A percentile compares a stretch with the other conserved stretches of the same genome.
Conservation (phyloP, 2,888 invertebrate species). For the Ernsta delagoae region DNA sequence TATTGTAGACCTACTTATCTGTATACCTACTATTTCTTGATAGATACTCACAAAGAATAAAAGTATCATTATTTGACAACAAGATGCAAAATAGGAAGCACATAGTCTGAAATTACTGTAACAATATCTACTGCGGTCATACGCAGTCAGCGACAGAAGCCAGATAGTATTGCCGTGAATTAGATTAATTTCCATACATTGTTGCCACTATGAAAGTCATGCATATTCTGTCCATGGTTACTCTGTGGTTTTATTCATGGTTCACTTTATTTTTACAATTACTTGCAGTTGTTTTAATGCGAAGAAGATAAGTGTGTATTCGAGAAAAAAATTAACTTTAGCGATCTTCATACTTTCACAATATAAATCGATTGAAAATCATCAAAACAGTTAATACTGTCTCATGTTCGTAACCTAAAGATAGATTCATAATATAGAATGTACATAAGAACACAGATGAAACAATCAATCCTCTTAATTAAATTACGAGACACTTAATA, state of each 20-base stretch:
- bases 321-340: no score
- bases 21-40: no score
- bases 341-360: no score
- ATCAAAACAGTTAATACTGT: no score
- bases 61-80: not conserved
- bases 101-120: slow-evolving; percentile 48
- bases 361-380: no score
- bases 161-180: slow-evolving; percentile 54
- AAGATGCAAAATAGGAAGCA: slow-evolving; percentile 15
- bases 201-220: slow-evolving; percentile 12
- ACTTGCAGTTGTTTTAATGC: no score
- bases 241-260: not conserved
- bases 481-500: not conserved
- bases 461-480: not conserved
- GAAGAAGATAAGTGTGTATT: no score
- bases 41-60: no score
- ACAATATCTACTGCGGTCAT: slow-evolving; percentile 52
- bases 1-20: no score
- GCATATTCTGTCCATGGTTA: slow-evolving; percentile 7
- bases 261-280: not conserved
- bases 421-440: no score
- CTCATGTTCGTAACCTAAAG: no score
- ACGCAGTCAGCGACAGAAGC: slow-evolving; percentile 52
- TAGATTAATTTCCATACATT: slow-evolving; percentile 30
- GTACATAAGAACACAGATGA: not conserved